These are phyloP conservation scores for Frieseomelitta varia DNA, from an alignment of 1,140 invertebrate genomes.

Conservation along the genomic window DNA sequence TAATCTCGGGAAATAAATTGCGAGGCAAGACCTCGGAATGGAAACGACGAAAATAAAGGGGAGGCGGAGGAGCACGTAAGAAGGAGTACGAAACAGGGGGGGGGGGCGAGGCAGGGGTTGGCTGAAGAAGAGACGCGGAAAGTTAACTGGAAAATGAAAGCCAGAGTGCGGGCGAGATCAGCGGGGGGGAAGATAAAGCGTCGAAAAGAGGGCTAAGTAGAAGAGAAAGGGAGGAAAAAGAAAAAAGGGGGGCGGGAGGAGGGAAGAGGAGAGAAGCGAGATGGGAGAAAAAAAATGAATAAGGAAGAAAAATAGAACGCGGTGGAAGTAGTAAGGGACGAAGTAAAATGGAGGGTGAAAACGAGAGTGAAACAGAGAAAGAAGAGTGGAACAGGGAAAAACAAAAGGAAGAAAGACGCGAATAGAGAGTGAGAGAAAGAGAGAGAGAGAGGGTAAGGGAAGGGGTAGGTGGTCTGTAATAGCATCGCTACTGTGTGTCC, in stretches of 20 bases:
- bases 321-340: not conserved
- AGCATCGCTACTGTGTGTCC: conserved; percentile 56
- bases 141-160: not conserved
- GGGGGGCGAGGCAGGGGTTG: no score
- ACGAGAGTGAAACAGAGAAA: conserved; percentile 10
- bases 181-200: conserved; percentile 1
- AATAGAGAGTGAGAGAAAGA: not conserved
- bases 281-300: not conserved
- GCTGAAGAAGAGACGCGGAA: not conserved
- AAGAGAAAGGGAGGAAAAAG: not conserved
- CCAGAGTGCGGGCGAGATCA: not conserved
- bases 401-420: not conserved
- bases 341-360: not conserved
- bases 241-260: no score
- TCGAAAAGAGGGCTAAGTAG: not conserved
- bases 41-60: not conserved
- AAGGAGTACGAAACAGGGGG: no score
- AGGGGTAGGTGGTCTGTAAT: conserved; percentile 40
- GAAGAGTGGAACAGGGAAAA: not conserved
- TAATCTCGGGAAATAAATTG: not conserved
- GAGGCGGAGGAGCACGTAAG: no score
- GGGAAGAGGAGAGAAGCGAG: no score
- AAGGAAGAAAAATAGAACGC: not conserved
- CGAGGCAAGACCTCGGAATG: no score
- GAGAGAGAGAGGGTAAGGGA: not conserved